phyloP scores from a whole-genome alignment of 1,140 invertebrate genomes.

The Caerostris extrusa region DNA sequence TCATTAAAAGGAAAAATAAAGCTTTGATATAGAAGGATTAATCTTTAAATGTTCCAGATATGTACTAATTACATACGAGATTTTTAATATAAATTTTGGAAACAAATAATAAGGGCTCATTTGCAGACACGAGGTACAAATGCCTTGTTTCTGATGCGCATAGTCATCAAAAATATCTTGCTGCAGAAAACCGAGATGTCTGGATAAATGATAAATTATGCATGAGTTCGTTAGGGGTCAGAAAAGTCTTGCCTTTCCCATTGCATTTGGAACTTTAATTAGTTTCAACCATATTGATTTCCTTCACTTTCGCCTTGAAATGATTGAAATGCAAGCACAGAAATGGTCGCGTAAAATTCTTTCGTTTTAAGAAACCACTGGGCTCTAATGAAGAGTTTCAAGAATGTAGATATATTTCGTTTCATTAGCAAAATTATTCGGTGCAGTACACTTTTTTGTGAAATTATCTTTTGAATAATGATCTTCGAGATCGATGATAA shows the following conservation, averaged over 20 bases:
- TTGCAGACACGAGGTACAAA: too few species aligned
- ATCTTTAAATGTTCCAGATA: too few species aligned
- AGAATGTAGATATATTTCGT: conserved; percentile 39
- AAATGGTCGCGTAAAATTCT: conserved; percentile 42
- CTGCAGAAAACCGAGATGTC: conserved; percentile 11
- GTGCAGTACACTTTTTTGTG: not conserved
- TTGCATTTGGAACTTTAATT: conserved; percentile 65
- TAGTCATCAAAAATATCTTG: not conserved
- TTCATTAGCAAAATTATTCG: conserved; percentile 43
- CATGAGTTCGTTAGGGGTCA: conserved; percentile 44
- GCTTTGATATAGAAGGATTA: too few species aligned
- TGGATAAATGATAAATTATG: conserved; percentile 25
- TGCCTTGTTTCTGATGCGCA: not conserved
- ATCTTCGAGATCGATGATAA: too few species aligned
- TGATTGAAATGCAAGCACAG: conserved; percentile 55
- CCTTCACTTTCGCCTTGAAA: conserved; percentile 26
- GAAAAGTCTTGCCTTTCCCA: conserved; percentile 47
- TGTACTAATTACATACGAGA: too few species aligned
- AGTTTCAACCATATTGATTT: conserved; percentile 64
- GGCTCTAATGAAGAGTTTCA: conserved; percentile 18
- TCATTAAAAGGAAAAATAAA: not conserved
- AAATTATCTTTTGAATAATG: conserved; percentile 29
- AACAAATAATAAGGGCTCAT: too few species aligned
- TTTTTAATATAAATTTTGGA: too few species aligned
- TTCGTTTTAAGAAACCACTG: conserved; percentile 23